Base-by-base conservation (phyloP, 2,888 invertebrate genomes). In the Colletes collaris region DNA sequence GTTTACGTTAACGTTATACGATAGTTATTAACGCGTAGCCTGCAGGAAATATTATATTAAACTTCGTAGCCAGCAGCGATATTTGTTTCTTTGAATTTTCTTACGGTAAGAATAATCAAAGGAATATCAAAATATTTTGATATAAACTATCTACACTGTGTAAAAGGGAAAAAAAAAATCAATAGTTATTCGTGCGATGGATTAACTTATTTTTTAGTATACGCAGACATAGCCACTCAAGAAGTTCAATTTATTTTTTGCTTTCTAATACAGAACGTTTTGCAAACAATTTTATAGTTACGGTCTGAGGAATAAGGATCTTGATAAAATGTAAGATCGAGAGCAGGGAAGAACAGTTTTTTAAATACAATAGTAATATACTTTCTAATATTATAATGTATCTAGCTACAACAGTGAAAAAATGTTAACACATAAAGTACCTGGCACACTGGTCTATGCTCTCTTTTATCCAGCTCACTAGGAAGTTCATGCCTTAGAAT, bases 401-500 rank as follows among this genome's bases (percentile, higher is more conserved):
- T 88, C 89, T 89, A 89, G 89, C 90, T 88, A 88, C 85, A 86
- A 79, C 81, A 82, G 85, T 84, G 82, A 74, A 73, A 16, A 87
- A 90, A 90, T 89, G 88, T 89, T 89, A 90, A 90, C 89, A 90
- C 89, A 90, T 88, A 89, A 82, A 90, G 91, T 91, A 91, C 91
- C 91, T 90, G 90, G 91, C 89, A 90, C 89, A 90, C 90, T 90
- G 90, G 88, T 90, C 90, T 90, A 90, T 90, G 90, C 91, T 91
- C 90, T 91, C 90, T 90, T 87, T 88, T 83, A 88, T 86, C 83
- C 86, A 87, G 86, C 88, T 89, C 87, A 87, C 85, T 88, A 82
- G 86, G 82, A 88, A 86, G 83, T 87, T 88, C 84, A 89, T 89
- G 89, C 89, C 88, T 90, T 89, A 89, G 87, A 84, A 89, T 86